Base-by-base conservation (phyloP, 2,113 vertebrate species). In the Chaenocephalus aceratus region DNA sequence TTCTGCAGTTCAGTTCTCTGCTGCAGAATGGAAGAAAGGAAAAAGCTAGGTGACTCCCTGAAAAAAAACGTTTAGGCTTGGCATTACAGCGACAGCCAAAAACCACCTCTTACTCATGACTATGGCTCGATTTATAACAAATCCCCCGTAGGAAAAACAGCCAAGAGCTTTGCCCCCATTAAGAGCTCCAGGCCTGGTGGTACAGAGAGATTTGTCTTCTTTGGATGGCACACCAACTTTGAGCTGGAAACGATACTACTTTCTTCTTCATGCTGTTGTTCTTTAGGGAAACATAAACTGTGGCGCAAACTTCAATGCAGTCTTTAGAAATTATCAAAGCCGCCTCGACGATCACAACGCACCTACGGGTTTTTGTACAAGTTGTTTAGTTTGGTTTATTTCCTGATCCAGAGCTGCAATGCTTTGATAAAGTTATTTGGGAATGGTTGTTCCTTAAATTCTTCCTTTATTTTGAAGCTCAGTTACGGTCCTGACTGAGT, bases 91-190 rank as follows among this genome's bases (percentile, higher is more conserved):
- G 5, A 26, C 60, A 14, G 63, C 68, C 71, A 82, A 80, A 84
- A 79, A 79, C 36, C 56, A 52, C 62, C 10, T 21, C 85, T 83
- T 78, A 65, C 69, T 88, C 70, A 76, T 48, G 66, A 72, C 72
- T 75, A 72, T 61, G 73, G 62, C 58, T 72, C 72, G 78, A 74
- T 83, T 88, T 88, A 88, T 84, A 73, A 76, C 82, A 48, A 86
- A 60, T 72, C 61, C 79, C 83, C 74, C 58, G 70, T 52, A 26
- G 79, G 69, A 85, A 85, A 83, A 81, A 77, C 59, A 72, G 78
- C 89, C 59, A 84, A 81, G 66, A 78, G 72, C 66, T 82, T 84
- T 4, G 56, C 53, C 74, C 52, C 71, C 44, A 74, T 80, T 83
- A 83, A 76, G 67, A 82, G 73, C 44, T 44, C 48, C 51, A 81